Percentiles rank a stretch among this genome's conserved stretches.
These are phyloP conservation scores for Epinotia nisella DNA, from an alignment of 2,888 invertebrate species.

Conservation along the genomic window DNA sequence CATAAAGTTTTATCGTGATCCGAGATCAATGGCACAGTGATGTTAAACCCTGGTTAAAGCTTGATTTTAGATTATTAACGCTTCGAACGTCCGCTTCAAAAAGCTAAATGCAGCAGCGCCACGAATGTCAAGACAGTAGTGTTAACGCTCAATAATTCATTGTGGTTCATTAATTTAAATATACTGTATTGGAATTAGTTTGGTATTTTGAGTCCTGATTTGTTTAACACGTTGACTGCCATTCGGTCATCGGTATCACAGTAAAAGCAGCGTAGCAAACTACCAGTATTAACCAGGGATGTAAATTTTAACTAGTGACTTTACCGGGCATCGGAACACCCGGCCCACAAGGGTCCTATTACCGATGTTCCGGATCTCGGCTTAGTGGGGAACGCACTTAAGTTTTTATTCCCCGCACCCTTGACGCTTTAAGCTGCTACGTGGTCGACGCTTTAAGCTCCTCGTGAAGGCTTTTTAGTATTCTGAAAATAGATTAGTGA, in stretches of 20 bases:
- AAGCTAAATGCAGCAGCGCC: too few relatives aligned
- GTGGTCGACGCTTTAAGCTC: conserved; percentile 57
- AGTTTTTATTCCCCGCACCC: conserved; percentile 67
- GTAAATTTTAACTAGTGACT: not conserved
- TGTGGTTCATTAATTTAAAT: too few relatives aligned
- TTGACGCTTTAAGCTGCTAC: conserved; percentile 64
- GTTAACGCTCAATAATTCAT: too few relatives aligned
- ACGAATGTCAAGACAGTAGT: too few relatives aligned
- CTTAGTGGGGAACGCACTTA: conserved; percentile 71
- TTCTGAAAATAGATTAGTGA: conserved; percentile 16
- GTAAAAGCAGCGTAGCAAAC: too few relatives aligned
- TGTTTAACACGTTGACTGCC: too few relatives aligned
- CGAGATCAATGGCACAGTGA: conserved; percentile 48
- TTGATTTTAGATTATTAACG: too few relatives aligned
- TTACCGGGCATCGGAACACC: conserved; percentile 45
- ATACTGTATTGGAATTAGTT: too few relatives aligned
- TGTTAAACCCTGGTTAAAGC: conserved; percentile 30
- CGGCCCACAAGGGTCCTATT: conserved; percentile 53
- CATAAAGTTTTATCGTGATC: conserved; percentile 69
- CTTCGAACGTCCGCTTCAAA: too few relatives aligned
- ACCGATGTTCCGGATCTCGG: conserved; percentile 63
- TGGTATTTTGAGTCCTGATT: too few relatives aligned
- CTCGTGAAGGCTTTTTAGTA: conserved; percentile 40
- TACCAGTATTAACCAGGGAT: too few relatives aligned
- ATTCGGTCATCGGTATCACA: too few relatives aligned